phyloP scores from a whole-genome alignment of 2,888 invertebrate genomes.

The Lycocerus yunnanus region DNA sequence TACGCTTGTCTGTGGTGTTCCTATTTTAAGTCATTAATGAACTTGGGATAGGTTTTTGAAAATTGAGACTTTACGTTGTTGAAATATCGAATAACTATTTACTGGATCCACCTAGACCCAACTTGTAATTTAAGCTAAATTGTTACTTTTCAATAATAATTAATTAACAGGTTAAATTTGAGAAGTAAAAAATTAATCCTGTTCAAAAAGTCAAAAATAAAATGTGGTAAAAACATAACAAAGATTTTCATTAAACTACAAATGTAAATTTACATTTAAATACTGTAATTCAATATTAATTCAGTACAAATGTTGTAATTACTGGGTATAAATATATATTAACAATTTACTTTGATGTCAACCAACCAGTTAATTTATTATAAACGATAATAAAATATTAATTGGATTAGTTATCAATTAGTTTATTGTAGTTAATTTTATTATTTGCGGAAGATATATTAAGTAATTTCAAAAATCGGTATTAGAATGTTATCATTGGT shows the following conservation, averaged over 20 bases:
- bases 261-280: background rate
- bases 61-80: background rate
- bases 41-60: background rate
- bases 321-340: background rate
- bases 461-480: too few relatives aligned
- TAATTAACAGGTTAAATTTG: background rate
- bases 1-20: background rate
- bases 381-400: background rate
- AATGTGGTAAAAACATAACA: background rate
- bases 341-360: background rate
- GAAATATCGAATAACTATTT: background rate
- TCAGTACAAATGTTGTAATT: background rate
- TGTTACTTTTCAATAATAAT: background rate
- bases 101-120: background rate
- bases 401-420: background rate
- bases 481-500: too few relatives aligned
- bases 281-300: background rate
- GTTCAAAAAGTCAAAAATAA: background rate
- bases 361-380: background rate
- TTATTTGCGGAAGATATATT: background rate
- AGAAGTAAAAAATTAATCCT: background rate
- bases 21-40: background rate
- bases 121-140: background rate
- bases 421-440: background rate
- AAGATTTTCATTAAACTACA: background rate